phyloP scores from a whole-genome alignment of 2,888 invertebrate genomes.

The Ornithoptera priamus region DNA sequence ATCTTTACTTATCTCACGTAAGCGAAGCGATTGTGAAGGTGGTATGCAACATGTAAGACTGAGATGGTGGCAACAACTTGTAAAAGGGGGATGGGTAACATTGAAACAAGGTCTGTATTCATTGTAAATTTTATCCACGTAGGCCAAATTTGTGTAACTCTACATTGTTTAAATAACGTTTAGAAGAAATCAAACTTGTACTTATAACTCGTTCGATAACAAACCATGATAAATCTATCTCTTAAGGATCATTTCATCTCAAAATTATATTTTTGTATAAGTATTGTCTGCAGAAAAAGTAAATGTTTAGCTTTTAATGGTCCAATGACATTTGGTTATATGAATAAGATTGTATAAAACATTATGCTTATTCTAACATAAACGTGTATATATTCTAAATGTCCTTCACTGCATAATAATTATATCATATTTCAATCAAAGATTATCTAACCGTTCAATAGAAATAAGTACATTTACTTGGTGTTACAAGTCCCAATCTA shows the following conservation, averaged over 20 bases:
- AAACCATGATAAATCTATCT: conserved; percentile 42
- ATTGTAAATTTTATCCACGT: conserved; percentile 45
- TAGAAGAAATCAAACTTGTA: conserved; percentile 54
- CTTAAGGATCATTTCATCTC: conserved; percentile 46
- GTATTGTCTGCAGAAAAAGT: conserved; percentile 59
- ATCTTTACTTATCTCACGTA: conserved; percentile 20
- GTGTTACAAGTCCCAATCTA: conserved; percentile 64
- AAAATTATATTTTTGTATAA: conserved; percentile 77
- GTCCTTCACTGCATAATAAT: conserved; percentile 18
- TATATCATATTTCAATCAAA: conserved; percentile 30
- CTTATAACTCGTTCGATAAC: conserved; percentile 43
- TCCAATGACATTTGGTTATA: conserved; percentile 42
- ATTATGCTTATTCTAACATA: conserved; percentile 33
- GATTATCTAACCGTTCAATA: conserved; percentile 35
- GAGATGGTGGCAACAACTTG: conserved; percentile 74
- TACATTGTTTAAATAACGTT: conserved; percentile 43
- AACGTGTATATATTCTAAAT: conserved; percentile 27
- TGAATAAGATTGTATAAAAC: conserved; percentile 34
- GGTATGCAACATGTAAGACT: conserved; percentile 60
- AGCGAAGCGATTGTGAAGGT: conserved; percentile 32
- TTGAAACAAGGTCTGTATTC: conserved; percentile 60
- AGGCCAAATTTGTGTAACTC: conserved; percentile 44
- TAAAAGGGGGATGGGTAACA: conserved; percentile 53
- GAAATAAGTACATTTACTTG: conserved; percentile 43
- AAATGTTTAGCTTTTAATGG: conserved; percentile 53